Base-by-base conservation (phyloP, 2,888 invertebrate genomes). In the Pollenia angustigena region DNA sequence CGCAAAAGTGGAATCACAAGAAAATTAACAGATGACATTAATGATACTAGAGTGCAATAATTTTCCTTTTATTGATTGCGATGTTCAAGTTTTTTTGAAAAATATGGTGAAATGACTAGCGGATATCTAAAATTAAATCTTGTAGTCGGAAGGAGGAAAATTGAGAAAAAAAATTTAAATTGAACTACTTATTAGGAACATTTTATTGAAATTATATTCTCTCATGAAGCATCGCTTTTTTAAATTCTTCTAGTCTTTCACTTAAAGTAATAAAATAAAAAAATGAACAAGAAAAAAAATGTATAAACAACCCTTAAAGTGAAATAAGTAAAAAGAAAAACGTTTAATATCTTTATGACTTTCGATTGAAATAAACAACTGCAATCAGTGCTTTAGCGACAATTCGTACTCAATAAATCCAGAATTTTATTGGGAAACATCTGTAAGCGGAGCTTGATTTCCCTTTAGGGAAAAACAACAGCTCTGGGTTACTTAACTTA, bases 201-300 rank as follows among this genome's bases (percentile, higher is more conserved):
- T 60, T 74, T 74, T 60, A 74, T 74, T 48, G 60, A 74, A 48
- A 74, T 46, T 11, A 74, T 32, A n/a, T 74, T 16, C 44, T 23
- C 18, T 23, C 46, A 12, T 11, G 23, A 18, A 56, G 56, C 9
- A 56, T 10, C 10, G 18, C 18, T 23, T 1, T 23, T 23, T 23
- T 23, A 1, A 23, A 54, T 11, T 54, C 4, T 11, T 40, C 18
- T 56, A n/a, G 48, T 46, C 46, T 60, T 52, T 32, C 14, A 4
- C 18, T 54, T 14, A 48, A 3, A 48, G 66, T 56, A 64, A 14
- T 18, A 60, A 68, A 69, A 60, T 23, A 32, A 66, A 72, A 44
- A 10, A 23, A 46, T 23, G 11, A 12, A n/a, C 32, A 23, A 14
- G 11, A 58, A 14, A n/a, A 12, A 9, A 7, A 46, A 8, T n/a